phyloP scores from a whole-genome alignment of 2,888 invertebrate genomes.

The Tachina lurida region DNA sequence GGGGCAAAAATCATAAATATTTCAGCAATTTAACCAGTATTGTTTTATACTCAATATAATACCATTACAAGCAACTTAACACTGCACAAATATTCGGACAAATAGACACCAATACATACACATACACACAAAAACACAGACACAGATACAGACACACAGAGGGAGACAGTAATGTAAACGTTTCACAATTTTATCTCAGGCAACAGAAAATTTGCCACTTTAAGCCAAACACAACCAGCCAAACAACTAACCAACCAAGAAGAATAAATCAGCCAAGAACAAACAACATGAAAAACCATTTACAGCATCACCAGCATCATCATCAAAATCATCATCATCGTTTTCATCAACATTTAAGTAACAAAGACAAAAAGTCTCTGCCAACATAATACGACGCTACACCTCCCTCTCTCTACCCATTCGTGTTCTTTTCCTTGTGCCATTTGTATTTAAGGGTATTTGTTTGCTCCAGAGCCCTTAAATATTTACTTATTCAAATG shows the following conservation, averaged over 20 bases:
- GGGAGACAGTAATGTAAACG: neutral
- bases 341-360: conserved; percentile 23
- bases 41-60: conserved; percentile 57
- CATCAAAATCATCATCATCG: conserved; percentile 8
- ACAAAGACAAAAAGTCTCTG: conserved; percentile 6
- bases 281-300: conserved; percentile 29
- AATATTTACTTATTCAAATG: conserved; percentile 59
- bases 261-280: conserved; percentile 21
- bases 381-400: neutral
- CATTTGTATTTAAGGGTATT: conserved; percentile 1
- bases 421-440: neutral
- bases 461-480: conserved; percentile 15
- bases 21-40: conserved; percentile 62
- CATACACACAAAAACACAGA: conserved; percentile 29
- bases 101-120: conserved; percentile 3
- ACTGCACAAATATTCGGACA: conserved; percentile 24
- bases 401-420: neutral
- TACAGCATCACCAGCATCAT: conserved; percentile 21
- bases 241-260: neutral
- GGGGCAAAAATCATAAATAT: conserved; percentile 61
- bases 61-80: conserved; percentile 49
- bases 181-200: conserved; percentile 10
- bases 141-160: conserved; percentile 37
- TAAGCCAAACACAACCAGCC: conserved; percentile 21
- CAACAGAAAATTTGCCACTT: conserved; percentile 9